Evolutionary conservation across 2,797 vertebrate genomes (phyloP).

Genomic region (Varecia variegata): DNA sequence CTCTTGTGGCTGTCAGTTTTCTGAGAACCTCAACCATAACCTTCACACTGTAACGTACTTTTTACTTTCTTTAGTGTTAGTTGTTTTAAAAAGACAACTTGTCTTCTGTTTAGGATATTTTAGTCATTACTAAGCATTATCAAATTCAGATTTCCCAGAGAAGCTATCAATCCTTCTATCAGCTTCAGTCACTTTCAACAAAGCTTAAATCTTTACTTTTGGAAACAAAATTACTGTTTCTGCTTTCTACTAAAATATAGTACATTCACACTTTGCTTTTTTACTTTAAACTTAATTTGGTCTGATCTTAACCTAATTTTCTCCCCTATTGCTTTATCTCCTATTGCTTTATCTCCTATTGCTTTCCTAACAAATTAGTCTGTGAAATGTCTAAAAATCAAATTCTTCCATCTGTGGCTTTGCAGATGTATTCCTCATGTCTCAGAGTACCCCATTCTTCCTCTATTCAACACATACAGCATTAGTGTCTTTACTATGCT

Average conservation of each 20-base stretch:
- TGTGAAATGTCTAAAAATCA: neutral
- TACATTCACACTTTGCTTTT: neutral
- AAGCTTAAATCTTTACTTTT: conserved; percentile 16
- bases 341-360: neutral
- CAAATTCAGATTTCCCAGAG: conserved; percentile 25
- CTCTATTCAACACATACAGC: neutral
- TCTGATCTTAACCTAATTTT: conserved; percentile 24
- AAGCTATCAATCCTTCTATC: neutral
- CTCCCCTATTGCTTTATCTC: neutral
- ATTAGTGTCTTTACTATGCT: neutral
- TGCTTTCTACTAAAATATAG: neutral
- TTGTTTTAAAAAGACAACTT: neutral
- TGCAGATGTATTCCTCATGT: neutral
- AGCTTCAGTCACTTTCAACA: neutral
- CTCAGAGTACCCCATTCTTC: neutral
- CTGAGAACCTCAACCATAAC: neutral
- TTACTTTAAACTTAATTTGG: neutral
- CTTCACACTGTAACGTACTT: neutral
- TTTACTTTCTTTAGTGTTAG: neutral
- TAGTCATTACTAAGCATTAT: neutral
- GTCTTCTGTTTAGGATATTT: neutral
- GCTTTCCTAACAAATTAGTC: neutral
- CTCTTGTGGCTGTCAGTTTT: neutral
- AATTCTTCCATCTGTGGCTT: neutral
- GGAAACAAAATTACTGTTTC: neutral